A percentile compares a stretch with the other conserved stretches of the same genome.
Evolutionary conservation across 1,140 invertebrate species (phyloP).

Genomic region (Caenorhabditis tropicalis): DNA sequence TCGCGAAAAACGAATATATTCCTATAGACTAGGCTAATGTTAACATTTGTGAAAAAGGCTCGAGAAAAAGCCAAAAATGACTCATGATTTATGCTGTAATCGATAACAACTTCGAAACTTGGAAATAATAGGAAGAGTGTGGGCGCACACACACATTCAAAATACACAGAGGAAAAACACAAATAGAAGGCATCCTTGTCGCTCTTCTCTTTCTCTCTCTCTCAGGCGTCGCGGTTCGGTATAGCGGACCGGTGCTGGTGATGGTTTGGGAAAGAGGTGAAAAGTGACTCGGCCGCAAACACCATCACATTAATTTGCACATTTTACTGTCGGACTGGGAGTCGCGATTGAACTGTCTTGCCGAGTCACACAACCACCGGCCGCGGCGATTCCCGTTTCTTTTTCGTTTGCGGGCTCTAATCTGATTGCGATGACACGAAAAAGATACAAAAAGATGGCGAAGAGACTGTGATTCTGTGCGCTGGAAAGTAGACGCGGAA

Average conservation of each 20-base stretch:
- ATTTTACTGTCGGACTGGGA: background rate
- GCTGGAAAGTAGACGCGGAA: background rate
- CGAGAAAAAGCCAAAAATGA: background rate
- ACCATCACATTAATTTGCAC: slow-evolving; percentile 31
- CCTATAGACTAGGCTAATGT: too few species aligned
- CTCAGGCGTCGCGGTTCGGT: background rate
- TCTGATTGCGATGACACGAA: background rate
- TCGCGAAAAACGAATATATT: too few species aligned
- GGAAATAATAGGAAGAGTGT: background rate
- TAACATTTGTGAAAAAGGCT: too few species aligned
- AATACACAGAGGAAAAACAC: background rate
- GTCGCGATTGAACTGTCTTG: background rate
- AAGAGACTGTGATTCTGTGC: background rate
- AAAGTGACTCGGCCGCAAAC: slow-evolving; percentile 22
- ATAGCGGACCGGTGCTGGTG: background rate
- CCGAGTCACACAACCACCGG: background rate
- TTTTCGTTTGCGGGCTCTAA: background rate
- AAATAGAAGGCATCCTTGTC: background rate
- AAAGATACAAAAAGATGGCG: slow-evolving; percentile 79
- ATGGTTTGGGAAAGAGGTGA: background rate
- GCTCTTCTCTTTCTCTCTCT: background rate
- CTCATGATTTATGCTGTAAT: background rate
- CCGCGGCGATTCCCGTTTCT: background rate
- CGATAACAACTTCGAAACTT: background rate
- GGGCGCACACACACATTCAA: background rate